phyloP scores from a whole-genome alignment of 1,140 invertebrate genomes.

The Luehdorfia chinensis region DNA sequence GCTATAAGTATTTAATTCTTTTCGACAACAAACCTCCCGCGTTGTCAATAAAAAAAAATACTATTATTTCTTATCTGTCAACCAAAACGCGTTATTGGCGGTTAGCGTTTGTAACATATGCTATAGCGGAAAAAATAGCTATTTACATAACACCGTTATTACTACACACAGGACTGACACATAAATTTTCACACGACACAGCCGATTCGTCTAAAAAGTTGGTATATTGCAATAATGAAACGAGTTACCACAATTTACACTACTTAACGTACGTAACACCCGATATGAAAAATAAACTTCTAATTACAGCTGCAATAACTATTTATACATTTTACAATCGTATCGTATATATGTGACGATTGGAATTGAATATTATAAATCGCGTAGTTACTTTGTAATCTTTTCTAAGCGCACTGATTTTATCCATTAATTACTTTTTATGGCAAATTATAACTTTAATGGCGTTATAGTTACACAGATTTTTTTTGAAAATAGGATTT shows the following conservation, averaged over 20 bases:
- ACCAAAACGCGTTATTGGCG: not conserved
- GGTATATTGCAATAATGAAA: conserved; percentile 68
- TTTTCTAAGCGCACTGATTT: conserved; percentile 63
- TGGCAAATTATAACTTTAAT: conserved; percentile 51
- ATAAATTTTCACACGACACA: conserved; percentile 67
- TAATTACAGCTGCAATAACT: conserved; percentile 76
- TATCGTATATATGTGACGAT: conserved; percentile 44
- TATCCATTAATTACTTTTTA: conserved; percentile 41
- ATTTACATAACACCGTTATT: conserved; percentile 56
- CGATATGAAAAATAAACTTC: conserved; percentile 76
- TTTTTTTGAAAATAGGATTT: conserved; percentile 4
- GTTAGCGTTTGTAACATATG: conserved; percentile 2
- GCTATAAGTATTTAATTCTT: not conserved
- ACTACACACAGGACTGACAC: conserved; percentile 59
- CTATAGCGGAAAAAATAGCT: conserved; percentile 25
- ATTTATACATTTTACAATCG: conserved; percentile 74
- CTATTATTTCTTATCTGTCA: not conserved
- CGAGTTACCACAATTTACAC: conserved; percentile 65
- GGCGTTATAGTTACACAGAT: conserved; percentile 20
- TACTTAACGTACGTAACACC: conserved; percentile 73
- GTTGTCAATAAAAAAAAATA: not conserved
- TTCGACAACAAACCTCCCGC: not conserved
- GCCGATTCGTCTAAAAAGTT: conserved; percentile 67
- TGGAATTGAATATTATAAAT: conserved; percentile 52
- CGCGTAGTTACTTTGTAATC: conserved; percentile 44